These are phyloP conservation scores for Drosophila parvula DNA, from an alignment of 1,140 invertebrate species.

Conservation along the genomic window DNA sequence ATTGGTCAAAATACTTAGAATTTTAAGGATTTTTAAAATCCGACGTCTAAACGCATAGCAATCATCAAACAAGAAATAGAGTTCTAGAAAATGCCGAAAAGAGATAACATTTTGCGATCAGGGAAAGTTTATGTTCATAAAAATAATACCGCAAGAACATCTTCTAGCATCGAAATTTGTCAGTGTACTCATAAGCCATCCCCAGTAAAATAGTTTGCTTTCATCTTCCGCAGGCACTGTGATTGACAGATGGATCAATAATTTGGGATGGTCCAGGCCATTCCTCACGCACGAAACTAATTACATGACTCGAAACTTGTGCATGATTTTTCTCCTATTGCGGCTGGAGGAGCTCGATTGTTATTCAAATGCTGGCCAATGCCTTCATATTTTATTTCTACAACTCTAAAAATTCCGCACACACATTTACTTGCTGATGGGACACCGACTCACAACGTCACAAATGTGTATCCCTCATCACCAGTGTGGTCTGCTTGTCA, in stretches of 20 bases:
- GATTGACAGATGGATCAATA: conserved; percentile 66
- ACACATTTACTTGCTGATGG: conserved; percentile 14
- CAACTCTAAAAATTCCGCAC: conserved; percentile 61
- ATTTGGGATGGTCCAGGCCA: conserved; percentile 43
- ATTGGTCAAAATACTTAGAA: too few relatives aligned
- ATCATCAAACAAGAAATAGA: too few relatives aligned
- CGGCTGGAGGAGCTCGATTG: conserved; percentile 30
- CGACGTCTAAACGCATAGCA: too few relatives aligned
- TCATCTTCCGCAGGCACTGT: conserved; percentile 27
- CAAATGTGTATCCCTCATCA: conserved; percentile 65
- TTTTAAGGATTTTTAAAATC: too few relatives aligned
- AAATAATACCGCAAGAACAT: too few relatives aligned
- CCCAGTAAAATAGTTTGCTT: conserved; percentile 2
- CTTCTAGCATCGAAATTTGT: too few relatives aligned
- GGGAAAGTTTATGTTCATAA: too few relatives aligned
- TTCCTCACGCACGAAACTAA: conserved; percentile 52
- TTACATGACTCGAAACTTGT: conserved; percentile 60
- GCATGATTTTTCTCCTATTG: conserved; percentile 28
- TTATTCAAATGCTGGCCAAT: conserved; percentile 58
- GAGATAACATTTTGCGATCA: too few relatives aligned
- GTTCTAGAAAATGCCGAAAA: too few relatives aligned
- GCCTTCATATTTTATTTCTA: conserved; percentile 50
- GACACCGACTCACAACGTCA: conserved; percentile 2
- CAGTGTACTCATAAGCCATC: conserved; percentile 2
- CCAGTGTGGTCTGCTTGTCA: conserved; percentile 59